Conservation (phyloP, 2,888 invertebrate species). For the Catocala nupta region DNA sequence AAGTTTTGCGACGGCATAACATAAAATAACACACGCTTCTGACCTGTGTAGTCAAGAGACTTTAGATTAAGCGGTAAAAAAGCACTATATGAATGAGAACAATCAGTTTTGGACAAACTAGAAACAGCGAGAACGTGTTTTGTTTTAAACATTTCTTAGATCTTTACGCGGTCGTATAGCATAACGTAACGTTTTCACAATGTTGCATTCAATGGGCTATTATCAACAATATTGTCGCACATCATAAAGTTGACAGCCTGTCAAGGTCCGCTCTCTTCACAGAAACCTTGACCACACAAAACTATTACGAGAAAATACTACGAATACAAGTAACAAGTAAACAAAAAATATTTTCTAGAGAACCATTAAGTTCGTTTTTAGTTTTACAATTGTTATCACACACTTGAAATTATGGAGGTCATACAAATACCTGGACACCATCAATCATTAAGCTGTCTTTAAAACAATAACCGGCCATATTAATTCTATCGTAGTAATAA, state of each 20-base stretch:
- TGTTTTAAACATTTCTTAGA: background rate
- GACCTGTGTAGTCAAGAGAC: too few species aligned
- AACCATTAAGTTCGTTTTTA: conserved; percentile 50
- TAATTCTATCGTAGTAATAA: conserved; percentile 80
- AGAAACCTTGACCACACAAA: conserved; percentile 57
- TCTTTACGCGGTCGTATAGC: conserved; percentile 1
- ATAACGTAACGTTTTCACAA: conserved; percentile 49
- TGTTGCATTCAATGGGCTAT: conserved; percentile 59
- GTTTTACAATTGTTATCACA: conserved; percentile 40
- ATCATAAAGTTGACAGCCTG: conserved; percentile 54
- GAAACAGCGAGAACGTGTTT: background rate
- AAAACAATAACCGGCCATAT: conserved; percentile 82
- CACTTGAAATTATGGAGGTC: conserved; percentile 36
- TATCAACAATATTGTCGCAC: conserved; percentile 52
- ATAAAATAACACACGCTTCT: too few species aligned
- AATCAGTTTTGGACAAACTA: too few species aligned
- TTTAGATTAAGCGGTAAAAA: too few species aligned
- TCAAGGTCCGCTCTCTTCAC: conserved; percentile 51
- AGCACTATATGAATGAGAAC: too few species aligned
- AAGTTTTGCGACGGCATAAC: too few species aligned
- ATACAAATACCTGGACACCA: conserved; percentile 63
- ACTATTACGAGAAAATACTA: conserved; percentile 28
- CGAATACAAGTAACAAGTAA: conserved; percentile 47
- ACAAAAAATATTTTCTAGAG: conserved; percentile 41
- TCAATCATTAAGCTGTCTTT: conserved; percentile 80